A percentile compares a stretch with the other conserved stretches of the same genome.
These are phyloP conservation scores for Pandemis heparana DNA, from an alignment of 2,888 invertebrate species.

Conservation along the genomic window DNA sequence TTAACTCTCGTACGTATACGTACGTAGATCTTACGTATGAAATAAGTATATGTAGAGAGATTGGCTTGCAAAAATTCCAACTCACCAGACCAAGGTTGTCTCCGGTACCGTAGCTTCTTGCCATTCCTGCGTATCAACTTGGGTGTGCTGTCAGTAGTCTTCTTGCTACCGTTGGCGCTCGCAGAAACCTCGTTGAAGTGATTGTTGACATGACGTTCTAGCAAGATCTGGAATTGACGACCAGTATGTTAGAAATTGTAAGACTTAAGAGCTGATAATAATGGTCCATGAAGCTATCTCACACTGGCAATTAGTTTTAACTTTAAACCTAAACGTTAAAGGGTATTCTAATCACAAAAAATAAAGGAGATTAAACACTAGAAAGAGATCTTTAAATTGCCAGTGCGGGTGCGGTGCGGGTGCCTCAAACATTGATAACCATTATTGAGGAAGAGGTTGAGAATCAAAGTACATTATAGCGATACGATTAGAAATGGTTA, in stretches of 20 bases:
- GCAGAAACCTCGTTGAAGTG: constrained; percentile 91
- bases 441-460: not conserved
- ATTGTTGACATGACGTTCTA: constrained; percentile 97
- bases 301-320: constrained; percentile 8
- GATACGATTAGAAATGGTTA: not conserved
- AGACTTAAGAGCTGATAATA: not conserved
- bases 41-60: too few relatives aligned
- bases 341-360: not conserved
- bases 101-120: constrained; percentile 93
- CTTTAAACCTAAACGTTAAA: too few relatives aligned
- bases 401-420: not conserved
- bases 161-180: constrained; percentile 87
- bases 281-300: constrained; percentile 8
- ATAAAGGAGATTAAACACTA: not conserved
- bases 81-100: constrained; percentile 96
- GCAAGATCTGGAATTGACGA: constrained; percentile 87
- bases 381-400: not conserved
- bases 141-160: constrained; percentile 89
- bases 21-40: too few relatives aligned
- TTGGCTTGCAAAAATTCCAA: constrained; percentile 35
- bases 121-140: constrained; percentile 95
- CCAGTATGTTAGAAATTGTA: constrained; percentile 22
- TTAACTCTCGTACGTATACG: too few relatives aligned
- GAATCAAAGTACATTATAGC: not conserved
- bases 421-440: not conserved